Base-by-base conservation (phyloP, 2,113 vertebrate species). In the Lycaon pictus region DNA sequence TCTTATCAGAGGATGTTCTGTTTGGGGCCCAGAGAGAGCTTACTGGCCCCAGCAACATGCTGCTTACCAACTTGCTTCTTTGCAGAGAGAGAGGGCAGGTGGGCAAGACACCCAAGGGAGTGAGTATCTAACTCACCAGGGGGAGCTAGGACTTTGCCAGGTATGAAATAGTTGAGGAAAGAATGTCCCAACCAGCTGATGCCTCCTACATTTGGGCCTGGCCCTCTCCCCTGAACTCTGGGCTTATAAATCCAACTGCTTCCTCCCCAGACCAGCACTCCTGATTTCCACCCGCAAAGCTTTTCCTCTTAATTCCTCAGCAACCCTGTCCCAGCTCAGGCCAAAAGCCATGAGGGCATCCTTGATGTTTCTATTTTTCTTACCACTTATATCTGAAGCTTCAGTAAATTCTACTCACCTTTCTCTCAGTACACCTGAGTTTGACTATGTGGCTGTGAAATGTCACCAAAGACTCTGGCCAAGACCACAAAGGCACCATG, bases 1-100 rank as follows among this genome's bases (percentile, higher is more conserved):
- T 88, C 94, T 98, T 98, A 98, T 98, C 98, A 22, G 95, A 96
- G 96, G 88, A 37, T 60, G 12, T 53, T 90, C 58, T 43, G 37
- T 86, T 81, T 95, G 96, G 95, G 93, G 93, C 97, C 43, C 35
- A 83, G 13, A 32, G 96, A 97, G n/a, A 81, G 51, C 60, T n/a
- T 0, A 0, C 56, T 3, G 35, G 55, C 62, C 60, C 88, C 25
- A 72, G 16, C 16, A 53, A 10, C 15, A 32, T 11, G 1, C 67
- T 16, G 55, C 74, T 60, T 35, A 2, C 11, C 16, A 27, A 53
- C 43, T 55, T 11, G 7, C 48, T 15, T 63, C 79, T 80, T 56
- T 1, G 16, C 22, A 35, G 63, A 58, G 76, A 65, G 55, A 72
- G 71, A 17, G 35, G 62, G 72, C 29, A 56, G 71, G 58, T 48